Evolutionary conservation across 2,888 invertebrate species (phyloP).

Genomic region (Agrotis exclamationis): DNA sequence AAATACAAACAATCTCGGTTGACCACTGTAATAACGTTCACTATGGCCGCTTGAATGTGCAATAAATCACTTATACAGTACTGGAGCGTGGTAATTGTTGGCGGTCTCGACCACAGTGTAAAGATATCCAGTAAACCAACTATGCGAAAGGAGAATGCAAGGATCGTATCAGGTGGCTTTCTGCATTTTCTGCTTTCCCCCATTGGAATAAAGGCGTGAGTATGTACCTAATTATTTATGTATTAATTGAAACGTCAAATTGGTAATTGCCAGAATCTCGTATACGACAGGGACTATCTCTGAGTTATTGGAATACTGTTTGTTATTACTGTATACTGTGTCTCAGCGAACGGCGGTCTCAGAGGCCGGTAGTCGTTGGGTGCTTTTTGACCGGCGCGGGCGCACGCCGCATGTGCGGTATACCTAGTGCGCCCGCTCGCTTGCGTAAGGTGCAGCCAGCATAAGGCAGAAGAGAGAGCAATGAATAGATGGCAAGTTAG

Average conservation of each 20-base stretch:
- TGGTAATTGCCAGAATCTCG: too few species aligned
- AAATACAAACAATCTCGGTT: constrained; percentile 27
- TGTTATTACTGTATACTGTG: background rate
- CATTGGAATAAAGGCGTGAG: too few species aligned
- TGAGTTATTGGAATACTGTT: background rate
- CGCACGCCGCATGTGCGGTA: constrained; percentile 49
- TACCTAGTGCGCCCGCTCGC: constrained; percentile 61
- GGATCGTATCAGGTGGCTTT: too few species aligned
- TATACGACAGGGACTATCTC: too few species aligned
- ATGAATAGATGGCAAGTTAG: too few species aligned
- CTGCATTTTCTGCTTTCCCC: too few species aligned
- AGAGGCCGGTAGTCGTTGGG: constrained; percentile 16
- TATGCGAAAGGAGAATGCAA: too few species aligned
- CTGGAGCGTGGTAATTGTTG: constrained; percentile 53
- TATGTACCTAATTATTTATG: too few species aligned
- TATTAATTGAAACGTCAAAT: too few species aligned
- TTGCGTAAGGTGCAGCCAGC: constrained; percentile 61
- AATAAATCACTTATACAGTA: constrained; percentile 56
- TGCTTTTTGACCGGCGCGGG: constrained; percentile 51
- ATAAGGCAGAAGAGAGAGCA: constrained; percentile 30
- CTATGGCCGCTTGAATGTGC: constrained; percentile 29
- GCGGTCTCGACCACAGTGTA: constrained; percentile 6
- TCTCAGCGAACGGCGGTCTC: constrained; percentile 2
- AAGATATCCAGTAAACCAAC: background rate
- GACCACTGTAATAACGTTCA: constrained; percentile 37